phyloP scores from a whole-genome alignment of 2,797 vertebrate genomes.

The Craterocephalus amniculus region DNA sequence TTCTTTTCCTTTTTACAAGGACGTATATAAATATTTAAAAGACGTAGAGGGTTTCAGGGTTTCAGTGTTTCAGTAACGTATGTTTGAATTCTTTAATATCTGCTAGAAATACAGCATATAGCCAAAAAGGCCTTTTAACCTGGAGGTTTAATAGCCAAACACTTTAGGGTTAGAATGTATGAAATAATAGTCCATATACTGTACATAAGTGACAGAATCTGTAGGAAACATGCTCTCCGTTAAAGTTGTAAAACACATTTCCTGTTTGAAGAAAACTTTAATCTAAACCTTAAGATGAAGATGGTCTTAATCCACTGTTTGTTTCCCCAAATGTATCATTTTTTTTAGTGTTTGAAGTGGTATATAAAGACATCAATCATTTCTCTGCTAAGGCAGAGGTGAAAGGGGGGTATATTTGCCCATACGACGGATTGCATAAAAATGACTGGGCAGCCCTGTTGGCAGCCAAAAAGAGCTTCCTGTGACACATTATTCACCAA shows the following conservation, averaged over 20 bases:
- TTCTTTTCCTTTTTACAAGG: slow-evolving; percentile 18
- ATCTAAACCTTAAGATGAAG: neutral
- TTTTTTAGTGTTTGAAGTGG: neutral
- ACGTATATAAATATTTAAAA: slow-evolving; percentile 23
- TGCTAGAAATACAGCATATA: slow-evolving; percentile 23
- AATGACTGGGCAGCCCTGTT: neutral
- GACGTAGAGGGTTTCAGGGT: slow-evolving; percentile 10
- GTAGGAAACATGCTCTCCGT: slow-evolving; percentile 8
- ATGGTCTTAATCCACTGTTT: neutral
- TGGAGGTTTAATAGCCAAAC: neutral
- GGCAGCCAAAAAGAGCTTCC: neutral
- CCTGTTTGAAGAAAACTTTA: slow-evolving; percentile 5
- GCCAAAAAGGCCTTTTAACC: slow-evolving; percentile 2
- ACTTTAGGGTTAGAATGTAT: slow-evolving; percentile 34
- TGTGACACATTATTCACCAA: neutral
- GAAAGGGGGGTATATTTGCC: neutral
- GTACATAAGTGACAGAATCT: slow-evolving; percentile 17
- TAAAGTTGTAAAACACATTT: neutral
- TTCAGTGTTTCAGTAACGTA: slow-evolving; percentile 46
- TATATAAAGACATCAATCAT: neutral
- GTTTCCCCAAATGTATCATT: neutral
- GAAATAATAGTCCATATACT: slow-evolving; percentile 7
- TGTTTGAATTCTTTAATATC: slow-evolving; percentile 41
- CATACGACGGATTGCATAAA: neutral
- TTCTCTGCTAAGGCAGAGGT: neutral